A percentile compares a stretch with the other conserved stretches of the same genome.
Evolutionary conservation across 1,140 invertebrate species (phyloP).

Genomic region (Eumeta japonica): DNA sequence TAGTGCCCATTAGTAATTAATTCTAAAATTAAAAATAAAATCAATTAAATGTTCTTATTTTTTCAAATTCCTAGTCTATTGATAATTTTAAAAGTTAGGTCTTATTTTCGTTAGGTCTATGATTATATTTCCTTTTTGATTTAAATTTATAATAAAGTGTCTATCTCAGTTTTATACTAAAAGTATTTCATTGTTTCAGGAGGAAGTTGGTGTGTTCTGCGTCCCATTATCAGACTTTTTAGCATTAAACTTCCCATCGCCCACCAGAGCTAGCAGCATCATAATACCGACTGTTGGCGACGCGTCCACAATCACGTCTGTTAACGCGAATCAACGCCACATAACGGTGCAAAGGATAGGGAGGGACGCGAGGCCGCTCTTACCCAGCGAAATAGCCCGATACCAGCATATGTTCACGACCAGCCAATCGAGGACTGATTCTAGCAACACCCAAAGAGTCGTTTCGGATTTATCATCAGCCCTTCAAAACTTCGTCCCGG

Average conservation of each 20-base stretch:
- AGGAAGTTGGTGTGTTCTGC: slow-evolving; percentile 47
- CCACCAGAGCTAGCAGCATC: slow-evolving; percentile 25
- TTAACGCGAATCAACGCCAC: no score
- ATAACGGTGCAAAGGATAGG: slow-evolving; percentile 51
- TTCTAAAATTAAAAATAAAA: no score
- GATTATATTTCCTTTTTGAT: no score
- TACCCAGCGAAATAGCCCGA: slow-evolving; percentile 36
- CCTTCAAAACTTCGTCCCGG: slow-evolving; percentile 24
- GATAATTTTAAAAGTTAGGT: no score
- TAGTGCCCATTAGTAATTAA: no score
- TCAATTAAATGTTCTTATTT: no score
- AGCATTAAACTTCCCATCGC: slow-evolving; percentile 32
- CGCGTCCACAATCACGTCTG: slow-evolving; percentile 13
- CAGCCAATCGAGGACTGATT: slow-evolving; percentile 10
- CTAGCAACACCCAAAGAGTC: slow-evolving; percentile 1
- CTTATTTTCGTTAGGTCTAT: no score
- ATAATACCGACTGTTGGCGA: slow-evolving; percentile 17
- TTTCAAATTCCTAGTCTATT: no score
- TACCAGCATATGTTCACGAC: slow-evolving; percentile 44
- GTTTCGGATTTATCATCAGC: slow-evolving; percentile 10
- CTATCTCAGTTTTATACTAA: no score
- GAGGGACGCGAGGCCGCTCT: slow-evolving; percentile 39
- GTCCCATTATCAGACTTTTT: slow-evolving; percentile 47
- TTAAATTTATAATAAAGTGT: no score
- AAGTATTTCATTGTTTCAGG: no score